Base-by-base conservation (phyloP, 2,113 vertebrate genomes). In the Phalacrocorax pelagicus region DNA sequence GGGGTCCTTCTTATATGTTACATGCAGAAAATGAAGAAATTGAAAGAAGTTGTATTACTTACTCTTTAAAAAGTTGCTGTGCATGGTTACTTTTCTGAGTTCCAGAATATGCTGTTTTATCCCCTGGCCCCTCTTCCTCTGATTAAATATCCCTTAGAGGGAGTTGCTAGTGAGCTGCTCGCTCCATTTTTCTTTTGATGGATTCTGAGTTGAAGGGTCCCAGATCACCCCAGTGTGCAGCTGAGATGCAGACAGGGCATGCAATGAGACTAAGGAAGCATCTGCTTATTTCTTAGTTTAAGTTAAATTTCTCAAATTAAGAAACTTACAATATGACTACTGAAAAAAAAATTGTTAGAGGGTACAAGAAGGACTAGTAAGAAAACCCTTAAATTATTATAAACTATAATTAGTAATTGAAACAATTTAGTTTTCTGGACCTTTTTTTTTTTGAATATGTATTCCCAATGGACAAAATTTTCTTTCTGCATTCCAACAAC, bases 331-430 rank as follows among this genome's bases (percentile, higher is more conserved):
- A 23, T 61, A 6, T 86, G 40, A 51, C 66, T 83, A 94, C 73
- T 96, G 38, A 90, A 95, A 83, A 40, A 92, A 81, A 96, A 95
- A 67, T 40, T 13, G 74, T 84, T 81, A 92, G 58, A 94, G 47
- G 26, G 29, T 46, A 92, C 71, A 96, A 90, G 59, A 78, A 94
- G 8, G 17, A 34, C 44, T 54, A 42, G 62, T 46, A 66, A 78
- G 54, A 83, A 84, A 93, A 36, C 4, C 4, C 11, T 40, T 88
- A 83, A 82, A 40, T 34, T 81, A 12, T 86, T 7, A 51, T 40
- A 38, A 91, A 61, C 24, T 55, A 24, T 36, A 87, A 65, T 72
- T 26, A 91, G 67, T n/a, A 88, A 88, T 44, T 49, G 38, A 72
- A 89, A 74, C 34, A 44, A 59, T 7, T n/a, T 23, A 23, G 2